These are phyloP conservation scores for Rafetus swinhoei DNA, from an alignment of 2,113 vertebrate genomes.

Conservation along the genomic window DNA sequence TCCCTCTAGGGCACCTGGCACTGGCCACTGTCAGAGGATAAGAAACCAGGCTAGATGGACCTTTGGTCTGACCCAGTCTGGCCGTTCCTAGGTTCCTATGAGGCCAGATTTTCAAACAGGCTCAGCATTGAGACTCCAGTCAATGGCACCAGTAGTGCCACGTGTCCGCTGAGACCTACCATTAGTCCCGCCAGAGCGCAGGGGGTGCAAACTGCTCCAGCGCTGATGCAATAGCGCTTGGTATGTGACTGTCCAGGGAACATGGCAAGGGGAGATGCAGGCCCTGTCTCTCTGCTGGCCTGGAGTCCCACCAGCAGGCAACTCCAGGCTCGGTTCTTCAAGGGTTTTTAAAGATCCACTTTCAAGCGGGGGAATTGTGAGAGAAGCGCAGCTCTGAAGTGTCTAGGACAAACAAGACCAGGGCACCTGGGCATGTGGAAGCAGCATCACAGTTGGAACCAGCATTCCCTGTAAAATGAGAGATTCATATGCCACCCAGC, in stretches of 20 bases:
- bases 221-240: background rate
- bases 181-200: background rate
- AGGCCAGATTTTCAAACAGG: background rate
- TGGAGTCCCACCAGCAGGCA: background rate
- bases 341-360: background rate
- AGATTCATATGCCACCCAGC: no score
- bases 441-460: background rate
- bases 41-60: no score
- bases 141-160: background rate
- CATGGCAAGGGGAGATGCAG: background rate
- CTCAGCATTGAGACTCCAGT: background rate
- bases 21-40: no score
- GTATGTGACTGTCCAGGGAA: background rate
- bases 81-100: no score
- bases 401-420: background rate
- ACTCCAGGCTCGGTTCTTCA: background rate
- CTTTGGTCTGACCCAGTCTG: no score
- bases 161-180: background rate
- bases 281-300: background rate
- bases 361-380: background rate
- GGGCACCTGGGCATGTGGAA: background rate
- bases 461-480: no score
- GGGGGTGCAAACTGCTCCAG: background rate
- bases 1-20: no score
- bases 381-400: background rate